Base-by-base conservation (phyloP, 2,797 vertebrate species). In the Danio aesculapii region DNA sequence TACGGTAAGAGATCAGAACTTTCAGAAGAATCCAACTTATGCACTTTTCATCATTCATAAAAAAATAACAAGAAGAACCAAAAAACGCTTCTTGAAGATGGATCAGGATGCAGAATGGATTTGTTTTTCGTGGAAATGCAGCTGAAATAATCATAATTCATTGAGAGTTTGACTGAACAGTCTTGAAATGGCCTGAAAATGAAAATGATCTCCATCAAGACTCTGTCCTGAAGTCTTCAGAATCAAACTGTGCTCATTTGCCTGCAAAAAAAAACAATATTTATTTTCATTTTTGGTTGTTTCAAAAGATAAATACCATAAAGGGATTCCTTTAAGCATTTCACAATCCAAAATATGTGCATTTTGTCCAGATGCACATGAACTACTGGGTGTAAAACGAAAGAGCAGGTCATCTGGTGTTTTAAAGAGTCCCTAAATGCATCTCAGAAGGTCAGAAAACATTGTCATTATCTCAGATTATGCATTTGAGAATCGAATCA, bases 1-100 rank as follows among this genome's bases (percentile, higher is more conserved):
- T 93, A 88, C 83, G 9, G 58, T 72, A 75, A 85, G 74, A 80
- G 43, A 58, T 83, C 69, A 46, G 59, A 77, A 46, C 77, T 14
- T 63, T n/a, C 10, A 5, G 0, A 63, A 30, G 30, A 50, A 4
- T 70, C 49, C 49, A 21, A 39, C 64, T 14, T 14, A 44, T 14
- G 44, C 17, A 49, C 62, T 64, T 64, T 64, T 41, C 0, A 6
- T 30, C 3, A 30, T 30, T 30, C 30, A 30, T 30, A 30, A 1
- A 30, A 41, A 53, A 41, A 9, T 6, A 4, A 52, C 0, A 6
- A 39, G 67, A 69, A 70, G 30, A 30, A 30, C 49, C 67, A 53
- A 70, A 70, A n/a, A 41, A 21, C 2, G 21, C 6, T 70, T 39
- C 16, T 12, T 6, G 16, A 43, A 53, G 30, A 30, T 3, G 30